Base-by-base conservation (phyloP, 92 coral and sea anemone genomes). In the Palythoa caribaeorum region DNA sequence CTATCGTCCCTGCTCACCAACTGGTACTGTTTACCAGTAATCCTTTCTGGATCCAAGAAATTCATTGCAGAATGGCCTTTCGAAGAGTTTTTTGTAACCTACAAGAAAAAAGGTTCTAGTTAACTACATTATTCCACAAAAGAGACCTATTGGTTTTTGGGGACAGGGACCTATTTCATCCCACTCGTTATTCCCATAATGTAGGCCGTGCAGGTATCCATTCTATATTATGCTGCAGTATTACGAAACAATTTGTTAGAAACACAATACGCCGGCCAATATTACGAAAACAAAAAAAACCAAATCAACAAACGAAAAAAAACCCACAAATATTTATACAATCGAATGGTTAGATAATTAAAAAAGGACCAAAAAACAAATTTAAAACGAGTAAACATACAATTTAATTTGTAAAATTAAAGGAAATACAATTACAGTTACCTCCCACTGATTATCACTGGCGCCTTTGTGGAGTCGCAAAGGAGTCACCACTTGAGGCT, bases 1-100 rank as follows among this genome's bases (percentile, higher is more conserved):
- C n/a, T 84, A 54, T 92, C 95, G 12, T 78, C 83, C 60, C 91
- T 51, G 86, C 84, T 75, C 7, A 93, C 95, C 10, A 93, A 87
- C 20, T 93, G 80, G 72, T 88, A 93, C 79, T 93, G 92, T 13
- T 93, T 87, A 9, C 93, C 92, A 0, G 76, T 7, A n/a, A 88
- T 79, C 73, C 91, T 87, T 15, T 90, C 91, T 2, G 93, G 95
- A 51, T 92, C 85, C 28, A 92, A 51, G 83, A 85, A 71, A 77
- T 74, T 78, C 84, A 87, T 11, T n/a, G 53, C 78, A 40, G 81
- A 20, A 48, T 75, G 17, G 47, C 21, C 68, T 55, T 71, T 86
- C 20, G 48, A 85, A 20, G 76, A 16, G 55, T 40, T 40, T 86
- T 62, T 65, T 79, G 62, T 54, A 70, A 88, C 81, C 80, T 70